phyloP scores from a whole-genome alignment of 2,113 vertebrate genomes.

The Gnathonemus echidnorhynchus region DNA sequence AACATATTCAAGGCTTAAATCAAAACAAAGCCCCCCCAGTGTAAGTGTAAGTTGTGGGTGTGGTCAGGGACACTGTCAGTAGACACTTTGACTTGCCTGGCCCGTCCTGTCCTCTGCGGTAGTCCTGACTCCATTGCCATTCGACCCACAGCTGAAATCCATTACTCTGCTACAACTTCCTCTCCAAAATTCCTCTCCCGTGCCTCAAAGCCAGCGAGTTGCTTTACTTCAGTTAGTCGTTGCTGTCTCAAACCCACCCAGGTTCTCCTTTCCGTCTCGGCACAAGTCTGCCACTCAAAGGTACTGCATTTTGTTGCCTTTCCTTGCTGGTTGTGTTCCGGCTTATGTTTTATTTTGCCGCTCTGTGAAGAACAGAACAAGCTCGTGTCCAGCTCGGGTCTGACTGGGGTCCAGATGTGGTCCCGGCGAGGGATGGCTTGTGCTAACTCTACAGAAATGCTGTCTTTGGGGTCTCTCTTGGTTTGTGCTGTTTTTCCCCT shows the following conservation, averaged over 20 bases:
- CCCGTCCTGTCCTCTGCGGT: background rate
- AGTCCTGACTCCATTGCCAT: slow-evolving; percentile 45
- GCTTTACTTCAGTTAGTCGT: slow-evolving; percentile 25
- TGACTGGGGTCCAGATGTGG: slow-evolving; percentile 29
- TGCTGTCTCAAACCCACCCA: background rate
- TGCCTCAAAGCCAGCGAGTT: slow-evolving; percentile 49
- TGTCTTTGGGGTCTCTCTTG: slow-evolving; percentile 33
- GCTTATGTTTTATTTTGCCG: background rate
- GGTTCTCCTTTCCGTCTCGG: background rate
- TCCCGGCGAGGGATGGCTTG: slow-evolving; percentile 44
- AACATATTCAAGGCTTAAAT: background rate
- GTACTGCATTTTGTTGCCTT: slow-evolving; percentile 28
- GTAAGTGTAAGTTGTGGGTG: background rate
- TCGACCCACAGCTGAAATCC: slow-evolving; percentile 68
- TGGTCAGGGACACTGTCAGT: background rate
- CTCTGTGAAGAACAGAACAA: slow-evolving; percentile 3
- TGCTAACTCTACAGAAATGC: slow-evolving; percentile 41
- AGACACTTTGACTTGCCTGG: background rate
- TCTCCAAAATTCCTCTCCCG: slow-evolving; percentile 45
- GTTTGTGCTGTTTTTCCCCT: background rate
- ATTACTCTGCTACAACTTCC: slow-evolving; percentile 63
- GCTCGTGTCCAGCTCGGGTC: slow-evolving; percentile 3
- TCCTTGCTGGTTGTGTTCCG: background rate
- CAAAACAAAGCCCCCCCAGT: background rate
- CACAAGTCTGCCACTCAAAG: slow-evolving; percentile 1